Evolutionary conservation across 2,888 invertebrate genomes (phyloP).

Genomic region (Stenichneumon culpator): DNA sequence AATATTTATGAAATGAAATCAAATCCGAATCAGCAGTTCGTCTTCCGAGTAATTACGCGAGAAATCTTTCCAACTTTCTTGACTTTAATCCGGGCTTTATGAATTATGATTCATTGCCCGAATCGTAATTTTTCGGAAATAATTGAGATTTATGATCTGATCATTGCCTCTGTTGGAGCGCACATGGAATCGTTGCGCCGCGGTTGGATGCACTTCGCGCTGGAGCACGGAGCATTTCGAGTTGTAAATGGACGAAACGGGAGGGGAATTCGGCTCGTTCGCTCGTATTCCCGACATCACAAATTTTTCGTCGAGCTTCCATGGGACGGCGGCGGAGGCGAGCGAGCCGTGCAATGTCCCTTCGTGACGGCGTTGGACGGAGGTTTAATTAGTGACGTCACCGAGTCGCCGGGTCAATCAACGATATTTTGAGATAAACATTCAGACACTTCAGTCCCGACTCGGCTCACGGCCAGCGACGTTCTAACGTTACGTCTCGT

Average conservation of each 20-base stretch:
- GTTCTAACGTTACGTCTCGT: constrained; percentile 59
- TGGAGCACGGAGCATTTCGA: constrained; percentile 24
- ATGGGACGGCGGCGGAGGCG: constrained; percentile 13
- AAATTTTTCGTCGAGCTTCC: constrained; percentile 52
- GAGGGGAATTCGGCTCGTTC: constrained; percentile 3
- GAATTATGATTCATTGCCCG: constrained; percentile 36
- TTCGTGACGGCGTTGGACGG: constrained; percentile 74
- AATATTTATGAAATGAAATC: too few relatives aligned
- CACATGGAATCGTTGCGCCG: constrained; percentile 32
- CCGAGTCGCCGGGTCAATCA: constrained; percentile 83
- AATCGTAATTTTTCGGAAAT: constrained; percentile 38
- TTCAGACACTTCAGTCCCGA: constrained; percentile 72
- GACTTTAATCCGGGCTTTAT: neutral
- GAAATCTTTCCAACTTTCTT: neutral
- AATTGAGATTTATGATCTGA: constrained; percentile 58
- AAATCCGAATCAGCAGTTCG: neutral
- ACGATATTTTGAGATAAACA: constrained; percentile 82
- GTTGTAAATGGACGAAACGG: constrained; percentile 28
- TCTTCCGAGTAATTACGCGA: neutral
- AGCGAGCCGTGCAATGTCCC: constrained; percentile 22
- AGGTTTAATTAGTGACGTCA: constrained; percentile 85
- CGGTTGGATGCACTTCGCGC: constrained; percentile 21
- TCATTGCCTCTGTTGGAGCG: constrained; percentile 9
- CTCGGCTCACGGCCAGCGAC: constrained; percentile 70
- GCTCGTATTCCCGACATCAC: constrained; percentile 1